Percentiles rank a stretch among this genome's conserved stretches.
These are phyloP conservation scores for Petrocephalus microphthalmus DNA, from an alignment of 2,113 vertebrate species.

Conservation along the genomic window DNA sequence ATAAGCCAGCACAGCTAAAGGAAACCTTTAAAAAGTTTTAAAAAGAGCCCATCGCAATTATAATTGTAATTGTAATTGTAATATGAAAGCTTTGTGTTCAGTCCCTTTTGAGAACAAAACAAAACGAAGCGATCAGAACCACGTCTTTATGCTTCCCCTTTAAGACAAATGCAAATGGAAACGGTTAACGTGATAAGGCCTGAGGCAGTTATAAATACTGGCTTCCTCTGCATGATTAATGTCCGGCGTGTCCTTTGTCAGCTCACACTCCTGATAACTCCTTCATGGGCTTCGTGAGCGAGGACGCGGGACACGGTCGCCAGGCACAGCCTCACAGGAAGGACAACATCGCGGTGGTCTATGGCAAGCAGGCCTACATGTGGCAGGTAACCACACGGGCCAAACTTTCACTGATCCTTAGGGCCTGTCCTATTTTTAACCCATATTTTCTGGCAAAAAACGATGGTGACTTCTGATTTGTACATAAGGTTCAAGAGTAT, in stretches of 20 bases:
- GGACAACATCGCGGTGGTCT: constrained; percentile 52
- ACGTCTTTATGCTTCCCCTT: background rate
- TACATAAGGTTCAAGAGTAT: background rate
- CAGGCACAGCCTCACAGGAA: constrained; percentile 33
- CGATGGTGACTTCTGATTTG: background rate
- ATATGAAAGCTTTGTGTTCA: background rate
- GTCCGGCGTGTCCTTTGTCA: constrained; percentile 18
- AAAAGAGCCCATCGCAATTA: background rate
- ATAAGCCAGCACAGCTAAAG: background rate
- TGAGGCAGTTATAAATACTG: background rate
- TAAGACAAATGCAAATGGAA: background rate
- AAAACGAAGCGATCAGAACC: background rate
- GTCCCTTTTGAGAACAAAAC: background rate
- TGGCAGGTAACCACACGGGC: constrained; percentile 49
- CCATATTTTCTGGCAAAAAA: background rate
- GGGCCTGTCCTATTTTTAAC: background rate
- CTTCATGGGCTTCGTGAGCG: constrained; percentile 59
- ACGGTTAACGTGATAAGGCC: background rate
- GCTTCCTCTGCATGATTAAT: background rate
- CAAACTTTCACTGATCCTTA: background rate
- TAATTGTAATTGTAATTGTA: background rate
- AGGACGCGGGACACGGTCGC: constrained; percentile 30
- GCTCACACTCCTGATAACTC: constrained; percentile 64
- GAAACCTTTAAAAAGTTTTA: background rate
- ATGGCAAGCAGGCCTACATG: constrained; percentile 65